phyloP scores from a whole-genome alignment of 1,140 invertebrate genomes.

The Streblospio benedicti region DNA sequence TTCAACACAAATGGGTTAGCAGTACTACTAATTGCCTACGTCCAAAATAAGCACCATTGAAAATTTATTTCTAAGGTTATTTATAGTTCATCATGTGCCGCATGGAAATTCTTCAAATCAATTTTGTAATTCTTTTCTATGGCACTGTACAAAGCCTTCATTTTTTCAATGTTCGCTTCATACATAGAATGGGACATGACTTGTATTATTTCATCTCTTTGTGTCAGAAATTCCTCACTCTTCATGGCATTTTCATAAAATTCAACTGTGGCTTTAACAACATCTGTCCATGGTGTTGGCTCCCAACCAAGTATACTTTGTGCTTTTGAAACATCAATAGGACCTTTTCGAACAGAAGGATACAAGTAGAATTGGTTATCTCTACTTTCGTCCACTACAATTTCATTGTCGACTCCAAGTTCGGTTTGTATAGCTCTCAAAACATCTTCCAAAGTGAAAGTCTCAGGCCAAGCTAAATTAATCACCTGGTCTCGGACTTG shows the following conservation, averaged over 20 bases:
- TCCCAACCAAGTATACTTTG: slow-evolving; percentile 37
- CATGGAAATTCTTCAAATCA: slow-evolving; percentile 12
- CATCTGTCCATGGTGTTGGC: slow-evolving; percentile 38
- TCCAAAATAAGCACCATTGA: no score
- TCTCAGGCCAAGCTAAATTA: slow-evolving; percentile 45
- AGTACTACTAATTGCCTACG: no score
- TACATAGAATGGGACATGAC: slow-evolving; percentile 7
- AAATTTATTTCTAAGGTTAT: not conserved
- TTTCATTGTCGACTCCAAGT: slow-evolving; percentile 23
- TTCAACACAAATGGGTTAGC: no score
- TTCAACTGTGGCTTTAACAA: slow-evolving; percentile 38
- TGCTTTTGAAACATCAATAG: slow-evolving; percentile 44
- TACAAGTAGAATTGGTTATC: slow-evolving; percentile 36
- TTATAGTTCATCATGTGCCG: slow-evolving; percentile 16
- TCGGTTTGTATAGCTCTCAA: slow-evolving; percentile 31
- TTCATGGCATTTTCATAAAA: slow-evolving; percentile 44
- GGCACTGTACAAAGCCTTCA: slow-evolving; percentile 7
- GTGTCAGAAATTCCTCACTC: slow-evolving; percentile 9
- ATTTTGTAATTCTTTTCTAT: slow-evolving; percentile 16
- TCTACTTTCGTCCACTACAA: slow-evolving; percentile 11
- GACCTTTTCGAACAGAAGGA: slow-evolving; percentile 47
- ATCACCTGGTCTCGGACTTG: slow-evolving; percentile 38
- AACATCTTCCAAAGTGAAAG: slow-evolving; percentile 32
- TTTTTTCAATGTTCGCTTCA: not conserved
- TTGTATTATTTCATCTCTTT: slow-evolving; percentile 18